A percentile compares a stretch with the other conserved stretches of the same genome.
These are phyloP conservation scores for Oligia strigilis DNA, from an alignment of 2,888 invertebrate genomes.

Conservation along the genomic window DNA sequence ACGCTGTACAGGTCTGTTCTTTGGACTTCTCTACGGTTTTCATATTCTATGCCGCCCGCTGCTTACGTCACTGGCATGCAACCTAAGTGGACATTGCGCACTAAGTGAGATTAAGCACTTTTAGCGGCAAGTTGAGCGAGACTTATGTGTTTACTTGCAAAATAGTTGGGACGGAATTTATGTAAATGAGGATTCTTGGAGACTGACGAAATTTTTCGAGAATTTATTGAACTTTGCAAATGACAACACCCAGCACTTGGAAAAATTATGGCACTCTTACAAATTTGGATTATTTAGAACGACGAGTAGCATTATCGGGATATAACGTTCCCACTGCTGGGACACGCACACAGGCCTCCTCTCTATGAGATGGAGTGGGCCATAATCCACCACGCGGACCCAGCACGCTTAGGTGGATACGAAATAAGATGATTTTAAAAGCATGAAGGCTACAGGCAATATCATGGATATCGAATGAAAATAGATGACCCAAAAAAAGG, in stretches of 20 bases:
- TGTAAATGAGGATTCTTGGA: constrained; percentile 23
- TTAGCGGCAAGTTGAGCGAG: constrained; percentile 43
- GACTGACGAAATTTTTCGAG: background rate
- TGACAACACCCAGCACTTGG: background rate
- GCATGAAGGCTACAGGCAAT: too few relatives aligned
- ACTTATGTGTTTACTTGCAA: constrained; percentile 45
- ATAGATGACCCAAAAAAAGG: background rate
- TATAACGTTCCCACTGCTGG: background rate
- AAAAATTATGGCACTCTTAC: background rate
- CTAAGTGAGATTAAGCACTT: constrained; percentile 58
- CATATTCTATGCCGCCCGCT: constrained; percentile 20
- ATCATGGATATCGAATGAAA: too few relatives aligned
- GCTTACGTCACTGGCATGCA: constrained; percentile 52
- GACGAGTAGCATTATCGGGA: background rate
- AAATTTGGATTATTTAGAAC: background rate
- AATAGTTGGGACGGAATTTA: constrained; percentile 29
- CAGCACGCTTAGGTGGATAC: background rate
- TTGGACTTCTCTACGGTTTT: constrained; percentile 4
- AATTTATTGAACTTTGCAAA: background rate
- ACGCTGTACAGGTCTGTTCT: background rate
- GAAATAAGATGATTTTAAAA: background rate
- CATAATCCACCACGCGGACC: background rate
- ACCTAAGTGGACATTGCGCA: constrained; percentile 64
- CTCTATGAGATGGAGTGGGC: background rate
- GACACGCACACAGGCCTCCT: background rate